Percentiles rank a stretch among this genome's conserved stretches.
These are phyloP conservation scores for Luperina testacea DNA, from an alignment of 2,888 invertebrate genomes.

Conservation along the genomic window DNA sequence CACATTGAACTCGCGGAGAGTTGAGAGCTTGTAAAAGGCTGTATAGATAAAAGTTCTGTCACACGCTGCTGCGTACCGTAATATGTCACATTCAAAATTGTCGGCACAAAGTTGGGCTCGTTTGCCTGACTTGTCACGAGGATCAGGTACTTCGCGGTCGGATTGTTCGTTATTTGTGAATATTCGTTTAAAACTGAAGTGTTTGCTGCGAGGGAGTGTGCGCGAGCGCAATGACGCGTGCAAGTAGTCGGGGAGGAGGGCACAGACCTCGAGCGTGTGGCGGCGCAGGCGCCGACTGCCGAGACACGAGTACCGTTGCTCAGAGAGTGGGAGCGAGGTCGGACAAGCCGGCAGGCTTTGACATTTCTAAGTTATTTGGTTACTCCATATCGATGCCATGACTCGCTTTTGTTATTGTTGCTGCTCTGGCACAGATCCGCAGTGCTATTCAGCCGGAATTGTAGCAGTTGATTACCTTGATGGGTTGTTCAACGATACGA, in stretches of 20 bases:
- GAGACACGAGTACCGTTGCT: constrained; percentile 85
- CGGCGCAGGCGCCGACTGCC: constrained; percentile 80
- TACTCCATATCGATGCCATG: constrained; percentile 79
- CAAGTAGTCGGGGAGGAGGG: constrained; percentile 77
- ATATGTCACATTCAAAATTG: constrained; percentile 72
- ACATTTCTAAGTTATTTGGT: constrained; percentile 87
- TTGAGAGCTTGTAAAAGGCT: constrained; percentile 74
- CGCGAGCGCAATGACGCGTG: constrained; percentile 77
- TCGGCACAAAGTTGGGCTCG: constrained; percentile 53
- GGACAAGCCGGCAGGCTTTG: constrained; percentile 78
- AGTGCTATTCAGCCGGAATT: constrained; percentile 49
- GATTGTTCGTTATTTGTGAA: constrained; percentile 61
- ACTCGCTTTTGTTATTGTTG: constrained; percentile 76
- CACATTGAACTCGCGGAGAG: constrained; percentile 77
- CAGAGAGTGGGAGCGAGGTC: constrained; percentile 85
- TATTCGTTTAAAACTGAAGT: constrained; percentile 55
- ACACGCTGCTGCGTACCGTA: constrained; percentile 69
- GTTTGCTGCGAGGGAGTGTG: constrained; percentile 57
- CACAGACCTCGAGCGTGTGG: constrained; percentile 84
- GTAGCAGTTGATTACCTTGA: constrained; percentile 59
- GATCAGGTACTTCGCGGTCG: constrained; percentile 50
- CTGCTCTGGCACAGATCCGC: constrained; percentile 54
- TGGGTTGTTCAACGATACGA: constrained; percentile 44
- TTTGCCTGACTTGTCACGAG: constrained; percentile 46
- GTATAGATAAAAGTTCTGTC: constrained; percentile 75